Base-by-base conservation (phyloP, 1,140 invertebrate species). In the Melanaphis sacchari region DNA sequence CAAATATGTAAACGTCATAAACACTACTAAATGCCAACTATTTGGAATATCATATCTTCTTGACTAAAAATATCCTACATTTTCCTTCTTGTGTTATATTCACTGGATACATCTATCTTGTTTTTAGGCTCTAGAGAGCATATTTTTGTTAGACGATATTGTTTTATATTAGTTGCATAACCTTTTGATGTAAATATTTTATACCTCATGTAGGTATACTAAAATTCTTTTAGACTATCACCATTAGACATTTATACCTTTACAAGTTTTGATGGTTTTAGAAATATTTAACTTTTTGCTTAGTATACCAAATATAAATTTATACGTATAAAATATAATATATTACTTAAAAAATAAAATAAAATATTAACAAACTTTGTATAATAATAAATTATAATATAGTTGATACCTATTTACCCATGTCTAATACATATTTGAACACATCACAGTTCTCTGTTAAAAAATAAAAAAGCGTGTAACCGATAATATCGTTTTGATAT, bases 241-340 rank as follows among this genome's bases (percentile, higher is more conserved):
- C 31, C 26, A 88, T 88, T 46, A 88, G 11, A 88, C 36, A 88
- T 88, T 88, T 88, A 88, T 88, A 43, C n/a, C 85, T 43, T 46
- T 49, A 18, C 43, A 18, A 88, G 21, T 49, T 88, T 43, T 88
- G 31, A 49, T 49, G 43, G 41, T 18, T 49, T 88, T 21, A 31
- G 18, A 21, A 88, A 88, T 88, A 88, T 88, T 49, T 36, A 88
- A 36, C 43, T 88, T 49, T 49, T 43, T 18, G 41, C 41, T n/a
- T 31, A 43, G 31, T 36, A 46, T n/a, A 46, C 85, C 82, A 26
- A 31, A 43, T 31, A 41, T 41, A 85, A 85, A 85, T 43, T 9
- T 26, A 85, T 8, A 41, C 26, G 0, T 26, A 31, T 26, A 40
- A 31, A 40, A 31, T 85, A 38, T 43, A 43, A 41, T 85, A 41